Percentiles rank a stretch among this genome's conserved stretches.
Conservation (phyloP, 2,797 vertebrate genomes). For the Scleropages formosus region DNA sequence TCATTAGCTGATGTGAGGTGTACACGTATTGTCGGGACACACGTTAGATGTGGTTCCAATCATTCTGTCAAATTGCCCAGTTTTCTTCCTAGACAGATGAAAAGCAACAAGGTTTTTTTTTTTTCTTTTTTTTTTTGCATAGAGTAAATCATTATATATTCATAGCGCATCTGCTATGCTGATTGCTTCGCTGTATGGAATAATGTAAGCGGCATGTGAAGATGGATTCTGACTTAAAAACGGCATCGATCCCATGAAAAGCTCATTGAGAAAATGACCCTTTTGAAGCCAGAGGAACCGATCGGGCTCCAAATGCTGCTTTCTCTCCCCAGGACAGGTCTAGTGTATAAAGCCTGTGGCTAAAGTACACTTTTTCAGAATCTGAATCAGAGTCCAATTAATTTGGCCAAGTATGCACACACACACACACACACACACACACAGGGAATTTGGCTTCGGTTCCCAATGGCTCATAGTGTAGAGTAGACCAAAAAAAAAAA, state of each 20-base stretch:
- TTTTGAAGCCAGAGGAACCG: conserved; percentile 5
- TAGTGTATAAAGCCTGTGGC: conserved; percentile 19
- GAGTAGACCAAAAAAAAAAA: no score
- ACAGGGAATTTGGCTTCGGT: no score
- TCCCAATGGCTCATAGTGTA: no score
- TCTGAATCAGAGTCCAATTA: no score
- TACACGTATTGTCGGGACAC: no score
- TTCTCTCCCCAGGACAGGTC: background rate
- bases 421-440: no score
- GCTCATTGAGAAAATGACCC: conserved; percentile 16
- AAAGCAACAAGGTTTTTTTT: conserved; percentile 11
- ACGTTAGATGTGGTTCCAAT: no score
- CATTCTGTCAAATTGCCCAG: background rate
- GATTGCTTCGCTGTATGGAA: background rate
- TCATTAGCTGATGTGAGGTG: no score
- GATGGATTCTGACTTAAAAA: conserved; percentile 7
- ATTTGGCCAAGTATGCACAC: no score
- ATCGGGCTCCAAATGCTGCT: background rate
- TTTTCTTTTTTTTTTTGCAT: background rate
- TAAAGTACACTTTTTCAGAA: conserved; percentile 6
- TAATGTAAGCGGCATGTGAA: background rate
- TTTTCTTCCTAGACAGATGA: conserved; percentile 20
- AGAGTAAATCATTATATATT: conserved; percentile 6
- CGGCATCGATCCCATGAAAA: conserved; percentile 13
- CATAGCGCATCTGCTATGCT: background rate